phyloP scores from a whole-genome alignment of 2,797 vertebrate species.

The Dallia pectoralis region DNA sequence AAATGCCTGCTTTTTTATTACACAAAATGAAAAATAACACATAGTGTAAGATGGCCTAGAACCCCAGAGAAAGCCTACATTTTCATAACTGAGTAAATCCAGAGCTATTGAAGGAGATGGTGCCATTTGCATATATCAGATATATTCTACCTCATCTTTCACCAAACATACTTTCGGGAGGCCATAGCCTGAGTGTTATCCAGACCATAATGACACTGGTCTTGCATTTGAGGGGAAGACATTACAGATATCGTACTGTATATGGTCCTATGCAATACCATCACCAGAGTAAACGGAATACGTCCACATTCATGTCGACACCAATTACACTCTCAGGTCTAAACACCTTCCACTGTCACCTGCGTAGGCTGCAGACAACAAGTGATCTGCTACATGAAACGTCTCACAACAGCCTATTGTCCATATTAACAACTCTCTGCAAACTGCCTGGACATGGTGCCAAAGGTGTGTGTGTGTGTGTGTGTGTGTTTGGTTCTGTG shows the following conservation, averaged over 20 bases:
- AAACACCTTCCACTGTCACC: constrained; percentile 22
- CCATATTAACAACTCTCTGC: constrained; percentile 31
- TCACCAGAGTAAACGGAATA: not conserved
- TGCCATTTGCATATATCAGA: not conserved
- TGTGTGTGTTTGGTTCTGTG: constrained; percentile 27
- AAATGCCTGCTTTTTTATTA: constrained; percentile 63
- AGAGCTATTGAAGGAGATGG: not conserved
- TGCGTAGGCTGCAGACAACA: not conserved
- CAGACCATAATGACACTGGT: not conserved
- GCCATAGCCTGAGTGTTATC: not conserved
- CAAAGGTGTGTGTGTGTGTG: not conserved
- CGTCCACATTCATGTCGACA: not conserved
- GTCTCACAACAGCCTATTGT: constrained; percentile 10
- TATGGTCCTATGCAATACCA: not conserved
- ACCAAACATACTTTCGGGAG: not conserved
- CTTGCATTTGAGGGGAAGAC: not conserved
- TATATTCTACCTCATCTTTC: not conserved
- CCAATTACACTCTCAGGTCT: not conserved
- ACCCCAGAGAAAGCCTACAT: not conserved
- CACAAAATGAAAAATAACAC: constrained; percentile 42
- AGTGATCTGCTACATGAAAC: not conserved
- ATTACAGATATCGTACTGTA: not conserved
- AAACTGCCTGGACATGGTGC: constrained; percentile 26
- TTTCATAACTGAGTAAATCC: not conserved
- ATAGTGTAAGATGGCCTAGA: not conserved